phyloP scores from a whole-genome alignment of 2,797 vertebrate species.

The Oceanodroma leucorhoa region DNA sequence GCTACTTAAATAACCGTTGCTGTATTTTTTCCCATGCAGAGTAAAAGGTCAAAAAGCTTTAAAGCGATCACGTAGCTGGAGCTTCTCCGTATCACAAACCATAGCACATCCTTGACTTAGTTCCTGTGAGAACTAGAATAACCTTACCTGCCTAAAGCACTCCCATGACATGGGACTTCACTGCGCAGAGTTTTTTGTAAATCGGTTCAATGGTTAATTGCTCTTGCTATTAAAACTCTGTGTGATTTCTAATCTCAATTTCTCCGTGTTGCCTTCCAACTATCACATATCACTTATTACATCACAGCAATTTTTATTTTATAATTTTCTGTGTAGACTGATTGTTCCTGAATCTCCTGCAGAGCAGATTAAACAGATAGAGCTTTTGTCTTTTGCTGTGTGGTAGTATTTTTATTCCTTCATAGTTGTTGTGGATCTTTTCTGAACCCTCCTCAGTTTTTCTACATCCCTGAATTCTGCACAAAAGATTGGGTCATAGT shows the following conservation, averaged over 20 bases:
- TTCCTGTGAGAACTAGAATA: neutral
- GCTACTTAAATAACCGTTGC: neutral
- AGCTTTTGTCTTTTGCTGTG: neutral
- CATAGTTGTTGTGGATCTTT: neutral
- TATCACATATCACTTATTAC: neutral
- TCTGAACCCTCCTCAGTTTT: neutral
- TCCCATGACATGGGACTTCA: neutral
- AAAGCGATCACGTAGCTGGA: neutral
- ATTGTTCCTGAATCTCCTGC: neutral
- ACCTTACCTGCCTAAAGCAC: neutral
- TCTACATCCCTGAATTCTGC: neutral
- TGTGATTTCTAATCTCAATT: neutral
- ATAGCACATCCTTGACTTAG: neutral
- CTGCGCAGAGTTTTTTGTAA: neutral
- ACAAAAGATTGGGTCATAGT: neutral
- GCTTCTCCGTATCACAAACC: neutral
- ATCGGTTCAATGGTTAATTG: neutral
- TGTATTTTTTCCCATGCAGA: neutral
- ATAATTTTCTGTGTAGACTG: neutral
- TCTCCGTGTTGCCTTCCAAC: neutral
- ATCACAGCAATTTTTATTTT: constrained; percentile 5
- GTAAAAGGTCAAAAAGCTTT: constrained; percentile 30
- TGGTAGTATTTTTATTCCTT: neutral
- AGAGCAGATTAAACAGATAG: neutral
- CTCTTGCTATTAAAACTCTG: neutral